Evolutionary conservation across 2,113 vertebrate genomes (phyloP).

Genomic region (Channa maculata): DNA sequence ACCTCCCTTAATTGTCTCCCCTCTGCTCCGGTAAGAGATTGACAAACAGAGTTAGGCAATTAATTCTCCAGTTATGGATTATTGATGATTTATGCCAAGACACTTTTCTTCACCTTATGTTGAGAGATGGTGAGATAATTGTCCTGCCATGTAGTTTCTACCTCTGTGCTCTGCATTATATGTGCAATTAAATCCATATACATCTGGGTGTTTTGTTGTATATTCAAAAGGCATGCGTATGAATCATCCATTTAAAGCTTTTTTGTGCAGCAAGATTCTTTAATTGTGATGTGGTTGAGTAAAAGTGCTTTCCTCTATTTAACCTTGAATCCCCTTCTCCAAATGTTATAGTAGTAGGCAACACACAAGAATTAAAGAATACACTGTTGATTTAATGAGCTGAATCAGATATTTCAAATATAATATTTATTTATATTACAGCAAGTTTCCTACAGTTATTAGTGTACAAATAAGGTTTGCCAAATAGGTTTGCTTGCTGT

Average conservation of each 20-base stretch:
- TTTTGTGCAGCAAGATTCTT: slow-evolving; percentile 41
- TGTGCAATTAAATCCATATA: slow-evolving; percentile 58
- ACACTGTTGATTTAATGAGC: too few relatives aligned
- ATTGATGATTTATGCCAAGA: slow-evolving; percentile 75
- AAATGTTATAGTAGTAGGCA: too few relatives aligned
- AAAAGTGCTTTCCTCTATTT: slow-evolving; percentile 4
- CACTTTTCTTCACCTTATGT: slow-evolving; percentile 50
- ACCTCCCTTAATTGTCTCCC: background rate
- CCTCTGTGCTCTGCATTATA: slow-evolving; percentile 32
- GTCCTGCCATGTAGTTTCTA: slow-evolving; percentile 41
- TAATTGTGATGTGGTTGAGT: slow-evolving; percentile 45
- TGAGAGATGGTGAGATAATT: slow-evolving; percentile 58
- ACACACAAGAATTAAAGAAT: too few relatives aligned
- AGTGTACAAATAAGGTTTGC: background rate
- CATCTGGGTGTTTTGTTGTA: slow-evolving; percentile 40
- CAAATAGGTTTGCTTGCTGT: background rate
- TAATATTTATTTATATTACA: too few relatives aligned
- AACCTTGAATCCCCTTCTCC: too few relatives aligned
- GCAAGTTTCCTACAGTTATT: too few relatives aligned
- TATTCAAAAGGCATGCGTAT: slow-evolving; percentile 43
- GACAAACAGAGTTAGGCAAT: slow-evolving; percentile 55
- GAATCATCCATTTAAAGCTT: slow-evolving; percentile 60
- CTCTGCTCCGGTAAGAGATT: slow-evolving; percentile 32
- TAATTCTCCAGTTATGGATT: slow-evolving; percentile 55
- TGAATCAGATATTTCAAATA: too few relatives aligned